A percentile compares a stretch with the other conserved stretches of the same genome.
Conservation (phyloP, 2,888 invertebrate species). For the Trisateles emortualis region DNA sequence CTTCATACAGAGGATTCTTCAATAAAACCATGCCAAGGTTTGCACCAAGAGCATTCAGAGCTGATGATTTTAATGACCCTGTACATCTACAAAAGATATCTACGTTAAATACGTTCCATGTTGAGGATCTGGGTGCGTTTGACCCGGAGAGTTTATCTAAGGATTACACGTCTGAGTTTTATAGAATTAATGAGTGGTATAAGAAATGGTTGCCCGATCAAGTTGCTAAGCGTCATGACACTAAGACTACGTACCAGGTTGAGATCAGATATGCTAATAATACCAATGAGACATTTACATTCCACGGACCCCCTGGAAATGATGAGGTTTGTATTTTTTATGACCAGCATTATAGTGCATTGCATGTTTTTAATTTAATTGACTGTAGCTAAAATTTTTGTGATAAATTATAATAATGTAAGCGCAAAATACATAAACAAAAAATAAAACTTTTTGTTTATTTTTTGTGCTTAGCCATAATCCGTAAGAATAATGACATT, state of each 20-base stretch:
- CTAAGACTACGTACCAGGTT: constrained; percentile 97
- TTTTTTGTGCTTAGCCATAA: too few relatives aligned
- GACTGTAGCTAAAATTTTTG: too few relatives aligned
- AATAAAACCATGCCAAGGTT: constrained; percentile 98
- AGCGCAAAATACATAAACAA: too few relatives aligned
- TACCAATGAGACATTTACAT: constrained; percentile 98
- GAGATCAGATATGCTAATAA: constrained; percentile 97
- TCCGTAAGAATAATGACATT: too few relatives aligned
- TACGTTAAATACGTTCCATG: constrained; percentile 96
- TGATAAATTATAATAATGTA: too few relatives aligned
- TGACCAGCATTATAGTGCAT: too few relatives aligned
- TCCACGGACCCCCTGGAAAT: constrained; percentile 96
- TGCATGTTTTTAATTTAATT: too few relatives aligned
- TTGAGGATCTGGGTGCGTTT: constrained; percentile 95
- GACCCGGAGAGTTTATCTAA: constrained; percentile 91
- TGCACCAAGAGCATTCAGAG: constrained; percentile 96
- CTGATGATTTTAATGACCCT: constrained; percentile 98
- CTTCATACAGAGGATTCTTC: constrained; percentile 97
- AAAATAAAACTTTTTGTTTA: too few relatives aligned
- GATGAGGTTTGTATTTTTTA: constrained; percentile 90
- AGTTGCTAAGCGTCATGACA: constrained; percentile 93
- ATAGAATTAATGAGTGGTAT: constrained; percentile 98
- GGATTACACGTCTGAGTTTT: constrained; percentile 97
- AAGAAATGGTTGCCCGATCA: constrained; percentile 96
- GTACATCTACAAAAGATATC: constrained; percentile 97